phyloP scores from a whole-genome alignment of 1,140 invertebrate species.

The Cydia pomonella region DNA sequence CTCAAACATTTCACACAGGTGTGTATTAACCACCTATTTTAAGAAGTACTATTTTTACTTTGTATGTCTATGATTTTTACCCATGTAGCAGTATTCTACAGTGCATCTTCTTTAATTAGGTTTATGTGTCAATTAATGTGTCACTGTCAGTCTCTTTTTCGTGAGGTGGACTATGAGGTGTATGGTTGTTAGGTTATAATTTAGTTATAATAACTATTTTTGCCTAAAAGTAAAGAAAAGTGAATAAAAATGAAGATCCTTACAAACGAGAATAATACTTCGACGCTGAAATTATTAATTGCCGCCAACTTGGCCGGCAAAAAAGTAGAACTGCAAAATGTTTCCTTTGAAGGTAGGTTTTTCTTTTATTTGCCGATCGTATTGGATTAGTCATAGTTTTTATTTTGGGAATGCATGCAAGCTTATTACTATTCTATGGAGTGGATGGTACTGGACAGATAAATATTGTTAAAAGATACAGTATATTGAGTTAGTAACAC shows the following conservation, averaged over 20 bases:
- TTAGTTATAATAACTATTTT: constrained; percentile 35
- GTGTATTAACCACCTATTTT: neutral
- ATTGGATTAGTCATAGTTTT: neutral
- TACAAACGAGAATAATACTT: constrained; percentile 87
- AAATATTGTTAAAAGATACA: neutral
- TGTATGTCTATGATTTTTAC: too few relatives aligned
- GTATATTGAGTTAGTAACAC: neutral
- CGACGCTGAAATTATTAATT: constrained; percentile 85
- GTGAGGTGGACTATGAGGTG: constrained; percentile 28
- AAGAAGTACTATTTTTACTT: neutral
- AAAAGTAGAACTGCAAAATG: constrained; percentile 78
- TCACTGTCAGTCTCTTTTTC: constrained; percentile 32
- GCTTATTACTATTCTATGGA: neutral
- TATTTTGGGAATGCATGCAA: neutral
- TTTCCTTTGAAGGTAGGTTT: constrained; percentile 81
- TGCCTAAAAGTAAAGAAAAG: constrained; percentile 36
- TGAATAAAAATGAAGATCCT: constrained; percentile 82
- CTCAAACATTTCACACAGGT: neutral
- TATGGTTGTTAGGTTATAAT: constrained; percentile 47
- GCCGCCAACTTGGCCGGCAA: constrained; percentile 83
- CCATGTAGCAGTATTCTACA: too few relatives aligned
- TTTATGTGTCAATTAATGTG: constrained; percentile 1
- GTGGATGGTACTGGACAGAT: neutral
- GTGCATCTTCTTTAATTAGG: neutral
- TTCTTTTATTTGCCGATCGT: constrained; percentile 29